phyloP scores from a whole-genome alignment of 2,797 vertebrate species.

The Pseudomugil gertrudae region DNA sequence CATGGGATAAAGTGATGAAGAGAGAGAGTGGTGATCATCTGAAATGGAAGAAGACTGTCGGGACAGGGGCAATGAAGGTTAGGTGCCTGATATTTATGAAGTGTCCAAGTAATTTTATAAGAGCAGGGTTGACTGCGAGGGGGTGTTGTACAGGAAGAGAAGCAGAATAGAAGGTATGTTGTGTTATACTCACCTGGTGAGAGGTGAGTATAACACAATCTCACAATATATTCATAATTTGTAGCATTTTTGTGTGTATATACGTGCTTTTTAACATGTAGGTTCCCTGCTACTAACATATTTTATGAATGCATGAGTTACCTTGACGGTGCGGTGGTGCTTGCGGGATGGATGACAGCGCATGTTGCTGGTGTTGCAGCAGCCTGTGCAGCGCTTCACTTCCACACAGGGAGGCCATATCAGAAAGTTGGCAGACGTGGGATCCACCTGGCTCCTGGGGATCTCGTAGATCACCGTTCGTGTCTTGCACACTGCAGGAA shows the following conservation, averaged over 20 bases:
- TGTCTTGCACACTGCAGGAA: conserved; percentile 92
- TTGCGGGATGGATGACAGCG: conserved; percentile 89
- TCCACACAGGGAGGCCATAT: conserved; percentile 97
- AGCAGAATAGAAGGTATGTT: conserved; percentile 1
- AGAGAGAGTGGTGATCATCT: conserved; percentile 42
- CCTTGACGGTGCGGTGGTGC: conserved; percentile 80
- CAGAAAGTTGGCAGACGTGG: conserved; percentile 95
- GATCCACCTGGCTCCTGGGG: conserved; percentile 94
- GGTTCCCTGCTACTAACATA: neutral
- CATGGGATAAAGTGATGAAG: conserved; percentile 46
- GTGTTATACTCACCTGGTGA: conserved; percentile 53
- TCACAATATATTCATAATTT: neutral
- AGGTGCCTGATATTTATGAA: conserved; percentile 27
- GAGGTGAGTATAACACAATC: no score
- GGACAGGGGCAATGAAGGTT: conserved; percentile 11
- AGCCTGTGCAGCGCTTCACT: conserved; percentile 94
- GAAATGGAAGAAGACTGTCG: conserved; percentile 33
- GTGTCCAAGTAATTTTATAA: conserved; percentile 23
- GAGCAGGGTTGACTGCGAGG: conserved; percentile 7
- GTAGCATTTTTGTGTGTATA: neutral
- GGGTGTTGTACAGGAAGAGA: conserved; percentile 2
- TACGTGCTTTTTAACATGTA: neutral
- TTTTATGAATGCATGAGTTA: conserved; percentile 31
- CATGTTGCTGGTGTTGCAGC: conserved; percentile 91
- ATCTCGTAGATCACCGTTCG: conserved; percentile 96